phyloP scores from a whole-genome alignment of 1,140 invertebrate genomes.

The Pseudomyrmex cubaensis region DNA sequence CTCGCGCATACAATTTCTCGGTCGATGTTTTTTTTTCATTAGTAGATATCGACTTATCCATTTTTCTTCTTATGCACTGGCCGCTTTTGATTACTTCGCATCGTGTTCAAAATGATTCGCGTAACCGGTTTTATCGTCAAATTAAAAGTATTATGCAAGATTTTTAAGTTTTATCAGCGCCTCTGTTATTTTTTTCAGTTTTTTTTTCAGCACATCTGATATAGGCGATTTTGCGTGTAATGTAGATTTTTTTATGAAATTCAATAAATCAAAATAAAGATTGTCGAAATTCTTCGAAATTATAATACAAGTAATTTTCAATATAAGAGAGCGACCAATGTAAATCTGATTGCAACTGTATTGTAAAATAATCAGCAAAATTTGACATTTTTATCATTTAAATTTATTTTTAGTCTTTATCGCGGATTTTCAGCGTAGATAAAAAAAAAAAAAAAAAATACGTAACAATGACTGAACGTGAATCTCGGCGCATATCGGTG shows the following conservation, averaged over 20 bases:
- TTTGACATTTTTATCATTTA: too few species aligned
- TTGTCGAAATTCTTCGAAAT: not conserved
- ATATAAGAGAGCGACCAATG: not conserved
- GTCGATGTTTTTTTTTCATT: slow-evolving; percentile 22
- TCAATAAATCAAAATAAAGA: slow-evolving; percentile 12
- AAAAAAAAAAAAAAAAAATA: slow-evolving; percentile 5
- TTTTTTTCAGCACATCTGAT: not conserved
- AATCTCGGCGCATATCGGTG: not conserved
- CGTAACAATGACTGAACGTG: not conserved
- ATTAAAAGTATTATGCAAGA: slow-evolving; percentile 32
- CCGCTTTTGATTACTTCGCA: slow-evolving; percentile 38
- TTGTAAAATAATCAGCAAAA: not conserved
- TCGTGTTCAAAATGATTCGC: slow-evolving; percentile 1
- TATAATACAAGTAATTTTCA: not conserved
- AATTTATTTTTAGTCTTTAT: slow-evolving; percentile 8
- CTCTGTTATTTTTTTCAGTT: not conserved
- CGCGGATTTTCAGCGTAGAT: not conserved
- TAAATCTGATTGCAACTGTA: not conserved
- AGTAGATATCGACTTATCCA: slow-evolving; percentile 23
- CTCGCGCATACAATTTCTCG: slow-evolving; percentile 41
- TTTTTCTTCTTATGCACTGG: not conserved
- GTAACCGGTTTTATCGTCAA: slow-evolving; percentile 35
- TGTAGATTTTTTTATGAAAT: slow-evolving; percentile 7
- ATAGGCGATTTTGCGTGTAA: not conserved
- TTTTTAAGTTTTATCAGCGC: slow-evolving; percentile 3